These are phyloP conservation scores for Prionailurus viverrinus DNA, from an alignment of 2,113 vertebrate genomes.

Conservation along the genomic window DNA sequence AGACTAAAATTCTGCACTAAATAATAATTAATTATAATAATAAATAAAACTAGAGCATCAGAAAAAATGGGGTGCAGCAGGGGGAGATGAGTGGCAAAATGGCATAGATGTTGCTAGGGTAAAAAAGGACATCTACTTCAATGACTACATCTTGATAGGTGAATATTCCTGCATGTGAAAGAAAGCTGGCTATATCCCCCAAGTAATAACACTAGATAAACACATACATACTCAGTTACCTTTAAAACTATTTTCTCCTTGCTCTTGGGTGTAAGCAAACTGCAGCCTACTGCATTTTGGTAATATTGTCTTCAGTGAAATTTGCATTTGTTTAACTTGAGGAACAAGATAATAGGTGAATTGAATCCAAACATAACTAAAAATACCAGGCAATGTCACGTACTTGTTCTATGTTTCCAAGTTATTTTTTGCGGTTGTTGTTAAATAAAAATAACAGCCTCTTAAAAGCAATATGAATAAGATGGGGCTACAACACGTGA, in stretches of 20 bases:
- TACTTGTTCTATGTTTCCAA: not conserved
- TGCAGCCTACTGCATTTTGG: not conserved
- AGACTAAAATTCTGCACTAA: not conserved
- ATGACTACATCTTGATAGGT: not conserved
- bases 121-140: not conserved
- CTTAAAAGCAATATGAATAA: not conserved
- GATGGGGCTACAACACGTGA: no score
- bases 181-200: not conserved
- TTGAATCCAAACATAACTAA: not conserved
- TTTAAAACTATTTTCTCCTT: not conserved
- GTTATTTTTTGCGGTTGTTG: not conserved
- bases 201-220: not conserved
- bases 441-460: not conserved
- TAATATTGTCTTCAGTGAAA: not conserved
- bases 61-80: not conserved
- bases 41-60: not conserved
- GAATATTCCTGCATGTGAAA: not conserved
- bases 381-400: not conserved
- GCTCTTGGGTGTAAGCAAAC: not conserved
- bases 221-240: not conserved
- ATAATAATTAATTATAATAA: no score
- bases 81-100: not conserved
- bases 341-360: not conserved
- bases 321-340: not conserved
- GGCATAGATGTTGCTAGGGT: not conserved